Conservation (phyloP, 1,140 invertebrate genomes). For the Penaeus indicus region DNA sequence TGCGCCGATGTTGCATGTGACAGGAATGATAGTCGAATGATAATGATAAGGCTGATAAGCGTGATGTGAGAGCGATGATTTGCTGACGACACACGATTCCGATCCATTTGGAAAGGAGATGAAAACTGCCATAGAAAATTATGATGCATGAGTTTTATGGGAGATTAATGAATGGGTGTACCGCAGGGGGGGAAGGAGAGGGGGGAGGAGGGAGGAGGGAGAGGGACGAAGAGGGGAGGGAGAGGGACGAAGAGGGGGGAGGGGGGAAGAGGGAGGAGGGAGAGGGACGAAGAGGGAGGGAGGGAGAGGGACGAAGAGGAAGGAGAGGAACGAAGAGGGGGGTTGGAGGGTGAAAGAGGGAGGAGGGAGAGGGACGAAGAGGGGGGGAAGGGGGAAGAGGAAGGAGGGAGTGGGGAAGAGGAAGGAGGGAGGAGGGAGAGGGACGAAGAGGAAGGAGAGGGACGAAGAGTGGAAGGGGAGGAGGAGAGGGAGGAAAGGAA, state of each 20-base stretch:
- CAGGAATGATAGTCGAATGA: no score
- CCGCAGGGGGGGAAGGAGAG: not conserved
- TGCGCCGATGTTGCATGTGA: no score
- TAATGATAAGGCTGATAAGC: no score
- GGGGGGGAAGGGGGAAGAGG: slow-evolving; percentile 2
- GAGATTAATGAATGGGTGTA: not conserved
- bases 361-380: not conserved
- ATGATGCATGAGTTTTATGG: no score
- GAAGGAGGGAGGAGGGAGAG: slow-evolving; percentile 17
- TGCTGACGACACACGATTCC: no score
- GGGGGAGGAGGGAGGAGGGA: not conserved
- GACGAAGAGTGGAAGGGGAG: not conserved
- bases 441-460: not conserved
- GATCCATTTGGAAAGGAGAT: no score
- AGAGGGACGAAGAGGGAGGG: not conserved
- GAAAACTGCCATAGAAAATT: no score
- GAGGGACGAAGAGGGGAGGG: no score
- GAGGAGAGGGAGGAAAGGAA: not conserved
- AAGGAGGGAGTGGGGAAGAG: not conserved
- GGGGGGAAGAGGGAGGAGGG: not conserved
- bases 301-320: not conserved
- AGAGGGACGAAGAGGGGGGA: not conserved
- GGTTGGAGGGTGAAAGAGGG: not conserved
- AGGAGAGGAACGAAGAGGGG: not conserved
- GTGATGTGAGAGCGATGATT: no score